Evolutionary conservation across 2,113 vertebrate genomes (phyloP).

Genomic region (Gambusia affinis): DNA sequence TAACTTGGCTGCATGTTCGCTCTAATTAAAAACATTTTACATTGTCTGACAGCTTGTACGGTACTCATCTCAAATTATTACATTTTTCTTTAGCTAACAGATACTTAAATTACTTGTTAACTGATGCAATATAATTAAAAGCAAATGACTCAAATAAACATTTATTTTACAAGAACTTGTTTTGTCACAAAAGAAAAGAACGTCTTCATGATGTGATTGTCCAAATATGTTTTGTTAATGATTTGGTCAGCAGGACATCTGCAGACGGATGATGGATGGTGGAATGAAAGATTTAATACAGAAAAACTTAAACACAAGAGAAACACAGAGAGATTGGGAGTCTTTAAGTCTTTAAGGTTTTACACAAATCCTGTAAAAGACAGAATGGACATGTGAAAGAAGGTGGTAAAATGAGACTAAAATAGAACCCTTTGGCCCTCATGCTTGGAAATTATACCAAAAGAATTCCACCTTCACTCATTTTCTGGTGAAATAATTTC

Average conservation of each 20-base stretch:
- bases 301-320: not conserved
- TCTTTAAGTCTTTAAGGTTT: no score
- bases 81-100: not conserved
- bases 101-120: not conserved
- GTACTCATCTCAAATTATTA: not conserved
- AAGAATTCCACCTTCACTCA: accelerated
- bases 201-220: no score
- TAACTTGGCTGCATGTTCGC: not conserved
- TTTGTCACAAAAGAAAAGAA: not conserved
- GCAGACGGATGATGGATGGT: not conserved
- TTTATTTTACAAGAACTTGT: not conserved
- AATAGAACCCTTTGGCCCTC: no score
- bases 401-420: no score
- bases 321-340: no score
- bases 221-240: no score
- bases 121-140: not conserved
- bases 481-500: not conserved
- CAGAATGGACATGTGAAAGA: no score
- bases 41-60: no score
- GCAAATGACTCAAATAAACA: not conserved
- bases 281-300: not conserved
- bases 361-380: no score
- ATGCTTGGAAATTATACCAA: not conserved
- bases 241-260: not conserved
- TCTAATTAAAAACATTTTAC: not conserved